Evolutionary conservation across 2,113 vertebrate species (phyloP).

Genomic region (Phrynocephalus versicolor): DNA sequence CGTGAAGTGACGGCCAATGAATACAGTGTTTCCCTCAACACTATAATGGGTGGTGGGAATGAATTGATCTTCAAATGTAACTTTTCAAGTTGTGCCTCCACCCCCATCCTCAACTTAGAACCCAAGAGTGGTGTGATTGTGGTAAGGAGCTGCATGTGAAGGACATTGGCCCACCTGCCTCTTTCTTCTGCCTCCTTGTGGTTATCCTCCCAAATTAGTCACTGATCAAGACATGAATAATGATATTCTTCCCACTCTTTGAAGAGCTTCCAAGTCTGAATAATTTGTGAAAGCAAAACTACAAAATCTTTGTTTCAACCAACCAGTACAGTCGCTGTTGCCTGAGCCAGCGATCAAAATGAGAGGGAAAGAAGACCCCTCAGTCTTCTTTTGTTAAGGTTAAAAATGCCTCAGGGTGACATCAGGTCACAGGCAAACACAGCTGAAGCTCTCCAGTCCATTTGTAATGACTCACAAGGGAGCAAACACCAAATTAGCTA

Average conservation of each 20-base stretch:
- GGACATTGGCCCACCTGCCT: not conserved
- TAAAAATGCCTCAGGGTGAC: constrained; percentile 11
- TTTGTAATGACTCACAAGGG: constrained; percentile 48
- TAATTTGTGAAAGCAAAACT: not conserved
- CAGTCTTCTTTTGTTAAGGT: too few relatives aligned
- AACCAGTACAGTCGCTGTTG: not conserved
- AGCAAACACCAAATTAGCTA: constrained; percentile 50
- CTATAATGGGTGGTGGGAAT: too few relatives aligned
- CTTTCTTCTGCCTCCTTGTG: not conserved
- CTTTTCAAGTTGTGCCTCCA: too few relatives aligned
- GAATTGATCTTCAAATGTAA: too few relatives aligned
- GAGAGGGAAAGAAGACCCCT: constrained; percentile 22
- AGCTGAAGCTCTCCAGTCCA: constrained; percentile 41
- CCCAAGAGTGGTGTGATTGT: not conserved
- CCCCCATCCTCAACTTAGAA: too few relatives aligned
- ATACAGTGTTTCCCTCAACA: too few relatives aligned
- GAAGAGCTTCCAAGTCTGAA: not conserved
- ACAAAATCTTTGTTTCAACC: not conserved
- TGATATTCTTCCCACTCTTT: not conserved
- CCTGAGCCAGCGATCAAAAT: constrained; percentile 22
- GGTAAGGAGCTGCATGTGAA: not conserved
- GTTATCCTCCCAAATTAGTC: not conserved
- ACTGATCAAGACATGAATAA: not conserved
- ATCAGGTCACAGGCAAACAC: constrained; percentile 46
- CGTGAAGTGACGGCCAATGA: too few relatives aligned